Base-by-base conservation (phyloP, 2,797 vertebrate species). In the Hippoglossus hippoglossus region DNA sequence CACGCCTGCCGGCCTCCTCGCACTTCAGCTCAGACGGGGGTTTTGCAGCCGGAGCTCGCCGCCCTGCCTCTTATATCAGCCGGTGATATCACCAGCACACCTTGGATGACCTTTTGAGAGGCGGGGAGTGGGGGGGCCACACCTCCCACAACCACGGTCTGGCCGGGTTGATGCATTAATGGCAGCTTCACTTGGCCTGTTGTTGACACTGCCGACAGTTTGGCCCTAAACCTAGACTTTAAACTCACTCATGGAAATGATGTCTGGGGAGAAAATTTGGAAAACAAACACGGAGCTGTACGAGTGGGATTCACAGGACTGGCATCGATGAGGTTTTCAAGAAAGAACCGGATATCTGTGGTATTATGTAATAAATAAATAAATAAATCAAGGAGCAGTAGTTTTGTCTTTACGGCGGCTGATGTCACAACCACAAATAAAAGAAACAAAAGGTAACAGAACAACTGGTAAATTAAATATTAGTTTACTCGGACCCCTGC, bases 21-120 rank as follows among this genome's bases (percentile, higher is more conserved):
- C 4, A 0, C 31, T 31, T 34, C 50, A 25, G 19, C n/a, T 49
- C 22, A 1, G 41, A 21, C 15, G 24, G 50, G 60, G 41, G 11
- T 34, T 72, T 75, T 83, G 78, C 74, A 46, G 60, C 46, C 68
- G 18, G 6, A 52, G 25, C 59, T 53, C 25, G 0, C 3, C 0
- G 41, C 15, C 15, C 39, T 16, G 53, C 53, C 74, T 73, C 82
- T 93, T 92, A 85, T 92, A 92, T 47, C 6, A 2, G 4, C 50
- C 50, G 50, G 50, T 88, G 87, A 89, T 73, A 87, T 89, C 83
- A 77, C 65, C 73, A 62, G 69, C 87, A 80, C 80, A 85, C 79
- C 80, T 84, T 21, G 69, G 61, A 41, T 84, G 84, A 90, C 87
- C 89, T 90, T 3, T 69, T 86, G 80, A 73, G 77, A 83, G 82